Percentiles rank a stretch among this genome's conserved stretches.
phyloP scores from a whole-genome alignment of 92 coral and sea anemone genomes.

The Scolanthus callimorphus region DNA sequence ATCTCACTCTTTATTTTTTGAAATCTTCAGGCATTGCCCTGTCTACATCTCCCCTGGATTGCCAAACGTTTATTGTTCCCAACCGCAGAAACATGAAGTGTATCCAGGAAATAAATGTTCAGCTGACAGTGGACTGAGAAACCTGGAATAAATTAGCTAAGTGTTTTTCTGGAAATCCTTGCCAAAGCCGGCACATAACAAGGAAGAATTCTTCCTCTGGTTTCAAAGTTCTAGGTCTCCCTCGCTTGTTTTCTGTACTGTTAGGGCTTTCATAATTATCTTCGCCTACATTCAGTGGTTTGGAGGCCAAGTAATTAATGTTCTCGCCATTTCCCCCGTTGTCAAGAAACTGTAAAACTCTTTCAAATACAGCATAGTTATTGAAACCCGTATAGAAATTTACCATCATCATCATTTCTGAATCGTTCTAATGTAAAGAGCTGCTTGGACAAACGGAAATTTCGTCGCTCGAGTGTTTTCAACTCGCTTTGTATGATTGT shows the following conservation, averaged over 20 bases:
- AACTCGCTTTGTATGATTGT: background rate
- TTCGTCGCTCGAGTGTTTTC: background rate
- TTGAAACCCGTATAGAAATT: constrained; percentile 13
- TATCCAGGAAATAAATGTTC: constrained; percentile 19
- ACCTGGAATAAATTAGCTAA: constrained; percentile 23
- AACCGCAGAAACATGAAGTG: constrained; percentile 18
- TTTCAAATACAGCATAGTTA: constrained; percentile 3
- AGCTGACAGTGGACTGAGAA: constrained; percentile 28
- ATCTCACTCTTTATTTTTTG: background rate
- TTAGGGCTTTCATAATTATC: background rate
- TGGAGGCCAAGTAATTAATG: constrained; percentile 1
- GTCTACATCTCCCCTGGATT: constrained; percentile 4
- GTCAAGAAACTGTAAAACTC: background rate
- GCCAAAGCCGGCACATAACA: constrained; percentile 15
- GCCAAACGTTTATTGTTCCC: constrained; percentile 30
- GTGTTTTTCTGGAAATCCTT: constrained; percentile 18
- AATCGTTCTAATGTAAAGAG: background rate
- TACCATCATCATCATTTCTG: background rate
- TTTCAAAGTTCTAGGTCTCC: constrained; percentile 17
- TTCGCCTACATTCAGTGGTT: background rate
- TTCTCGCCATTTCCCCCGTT: constrained; percentile 1
- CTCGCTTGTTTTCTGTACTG: background rate
- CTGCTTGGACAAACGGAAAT: background rate
- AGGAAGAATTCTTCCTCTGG: constrained; percentile 23
- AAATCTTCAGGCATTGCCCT: constrained; percentile 20